phyloP scores from a whole-genome alignment of 2,888 invertebrate species.

The Palloptera scutellata region DNA sequence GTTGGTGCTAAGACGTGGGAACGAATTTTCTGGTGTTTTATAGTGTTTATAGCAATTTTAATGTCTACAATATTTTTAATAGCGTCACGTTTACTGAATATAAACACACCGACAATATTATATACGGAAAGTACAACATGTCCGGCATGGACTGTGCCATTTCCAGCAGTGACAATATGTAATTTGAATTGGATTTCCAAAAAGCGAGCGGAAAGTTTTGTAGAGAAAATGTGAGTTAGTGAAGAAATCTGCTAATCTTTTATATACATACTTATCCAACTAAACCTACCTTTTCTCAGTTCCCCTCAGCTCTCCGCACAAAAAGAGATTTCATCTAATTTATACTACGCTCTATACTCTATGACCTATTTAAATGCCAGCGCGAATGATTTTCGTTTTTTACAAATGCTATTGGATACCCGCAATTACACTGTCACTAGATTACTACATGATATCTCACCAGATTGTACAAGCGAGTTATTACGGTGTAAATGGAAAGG shows the following conservation, averaged over 20 bases:
- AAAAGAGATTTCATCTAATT: too few relatives aligned
- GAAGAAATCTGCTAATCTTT: constrained; percentile 2
- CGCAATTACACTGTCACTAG: constrained; percentile 45
- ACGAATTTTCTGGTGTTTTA: constrained; percentile 66
- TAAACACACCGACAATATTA: constrained; percentile 69
- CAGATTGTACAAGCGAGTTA: constrained; percentile 67
- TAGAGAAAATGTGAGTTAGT: constrained; percentile 60
- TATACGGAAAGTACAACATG: constrained; percentile 65
- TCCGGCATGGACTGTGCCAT: constrained; percentile 66
- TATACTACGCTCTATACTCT: neutral
- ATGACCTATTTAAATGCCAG: constrained; percentile 33
- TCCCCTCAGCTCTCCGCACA: too few relatives aligned
- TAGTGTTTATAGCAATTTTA: constrained; percentile 66
- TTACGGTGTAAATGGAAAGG: constrained; percentile 71
- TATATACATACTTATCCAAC: too few relatives aligned
- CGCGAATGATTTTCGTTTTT: constrained; percentile 34
- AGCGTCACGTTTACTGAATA: constrained; percentile 68
- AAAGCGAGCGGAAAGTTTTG: constrained; percentile 49
- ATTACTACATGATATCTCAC: constrained; percentile 61
- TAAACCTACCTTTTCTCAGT: too few relatives aligned
- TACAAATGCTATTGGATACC: constrained; percentile 41
- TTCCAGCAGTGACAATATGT: constrained; percentile 69
- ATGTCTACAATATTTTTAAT: constrained; percentile 66
- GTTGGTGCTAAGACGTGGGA: constrained; percentile 53
- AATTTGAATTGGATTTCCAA: constrained; percentile 67